These are phyloP conservation scores for Andricus curvator DNA, from an alignment of 2,888 invertebrate genomes.

Conservation along the genomic window DNA sequence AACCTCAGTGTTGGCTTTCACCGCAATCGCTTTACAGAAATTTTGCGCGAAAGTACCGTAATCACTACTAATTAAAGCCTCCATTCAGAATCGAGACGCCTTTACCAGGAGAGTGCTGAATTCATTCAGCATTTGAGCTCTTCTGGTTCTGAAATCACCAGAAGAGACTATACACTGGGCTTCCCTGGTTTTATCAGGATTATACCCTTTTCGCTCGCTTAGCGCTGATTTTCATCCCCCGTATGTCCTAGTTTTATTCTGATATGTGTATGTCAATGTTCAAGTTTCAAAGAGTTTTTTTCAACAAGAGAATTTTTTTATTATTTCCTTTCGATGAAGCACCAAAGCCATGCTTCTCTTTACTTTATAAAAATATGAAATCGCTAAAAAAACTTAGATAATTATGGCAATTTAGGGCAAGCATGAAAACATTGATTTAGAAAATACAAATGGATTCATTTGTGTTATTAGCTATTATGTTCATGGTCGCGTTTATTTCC, in stretches of 20 bases:
- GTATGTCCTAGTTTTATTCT: not conserved
- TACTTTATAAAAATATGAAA: not conserved
- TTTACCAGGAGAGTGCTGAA: constrained; percentile 4
- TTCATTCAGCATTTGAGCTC: constrained; percentile 6
- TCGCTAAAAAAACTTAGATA: not conserved
- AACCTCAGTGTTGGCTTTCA: not conserved
- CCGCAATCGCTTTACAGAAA: not conserved
- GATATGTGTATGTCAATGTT: not conserved
- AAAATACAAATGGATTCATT: too few relatives aligned
- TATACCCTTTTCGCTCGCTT: constrained; percentile 5
- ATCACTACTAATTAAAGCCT: constrained; percentile 10
- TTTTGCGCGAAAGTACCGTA: not conserved
- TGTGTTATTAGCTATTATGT: too few relatives aligned
- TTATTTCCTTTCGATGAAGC: not conserved
- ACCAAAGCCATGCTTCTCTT: not conserved
- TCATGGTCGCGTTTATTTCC: too few relatives aligned
- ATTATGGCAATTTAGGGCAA: not conserved
- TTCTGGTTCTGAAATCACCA: not conserved
- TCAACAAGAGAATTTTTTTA: not conserved
- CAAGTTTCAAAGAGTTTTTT: not conserved
- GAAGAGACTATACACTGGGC: not conserved
- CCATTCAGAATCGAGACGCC: not conserved
- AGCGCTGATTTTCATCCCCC: constrained; percentile 12
- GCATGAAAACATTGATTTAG: not conserved
- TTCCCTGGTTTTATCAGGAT: not conserved